Evolutionary conservation across 2,797 vertebrate genomes (phyloP), one percentile per base, ranked within the genome.

Genomic region (Cirrhinus mrigala): DNA sequence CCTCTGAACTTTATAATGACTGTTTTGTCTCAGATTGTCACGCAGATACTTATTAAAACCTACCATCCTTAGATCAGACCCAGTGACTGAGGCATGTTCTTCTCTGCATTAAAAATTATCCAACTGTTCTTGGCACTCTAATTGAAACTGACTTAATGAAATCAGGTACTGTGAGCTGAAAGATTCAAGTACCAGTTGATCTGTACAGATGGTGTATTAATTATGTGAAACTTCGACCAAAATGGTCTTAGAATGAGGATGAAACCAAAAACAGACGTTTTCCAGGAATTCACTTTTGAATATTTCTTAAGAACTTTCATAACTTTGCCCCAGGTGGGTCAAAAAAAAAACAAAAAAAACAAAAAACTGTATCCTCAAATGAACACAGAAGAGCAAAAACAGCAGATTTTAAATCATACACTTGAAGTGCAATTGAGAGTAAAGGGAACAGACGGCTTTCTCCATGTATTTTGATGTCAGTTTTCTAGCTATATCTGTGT

Each of bases 1-100:
- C 50, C 58, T 74, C 37, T 62, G 27, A 37, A 46, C 22, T 20
- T 73, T 58, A 58, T 79, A 46, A 74, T 74, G 56, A 84, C 60
- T 76, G 77, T 84, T 80, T 84, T 78, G 74, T 46, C 74, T 70
- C 74, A 56, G 73, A 78, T 8, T 84, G 48, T 18, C 15, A 29
- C 2, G 29, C 50, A 84, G 24, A 70, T 15, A 22, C 48, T 44
- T 22, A 77, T 77, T 84, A 78, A 58, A 83, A 8, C 9, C 20
- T 52, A 52, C 50, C 16, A 58, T 66, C 48, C 4, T 27, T n/a
- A 52, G 62, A 68, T 83, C n/a, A 68, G 50, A 84, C 11, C 62
- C 48, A 29, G 74, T 77, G 62, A 54, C 52, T 82, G 37, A 20
- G 27, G 11, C 7, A 29, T 22, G 78, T 48, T 66, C 3, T 66